Conservation (phyloP, 1,140 invertebrate species). For the Aphaenogaster rudis region DNA sequence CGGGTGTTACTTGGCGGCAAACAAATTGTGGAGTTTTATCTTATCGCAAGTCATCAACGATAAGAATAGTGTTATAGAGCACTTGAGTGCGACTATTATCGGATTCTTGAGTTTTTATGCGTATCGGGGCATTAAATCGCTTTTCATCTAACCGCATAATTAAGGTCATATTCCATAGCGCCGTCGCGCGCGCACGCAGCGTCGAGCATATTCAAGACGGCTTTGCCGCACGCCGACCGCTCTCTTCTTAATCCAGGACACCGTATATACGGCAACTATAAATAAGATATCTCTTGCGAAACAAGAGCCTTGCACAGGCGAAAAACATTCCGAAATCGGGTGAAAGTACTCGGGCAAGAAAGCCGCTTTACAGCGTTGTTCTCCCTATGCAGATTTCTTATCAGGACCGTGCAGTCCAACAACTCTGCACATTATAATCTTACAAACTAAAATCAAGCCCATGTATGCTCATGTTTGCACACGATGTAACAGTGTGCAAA, state of each 20-base stretch:
- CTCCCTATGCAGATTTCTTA: conserved; percentile 36
- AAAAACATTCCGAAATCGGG: conserved; percentile 66
- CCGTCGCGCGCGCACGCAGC: not conserved
- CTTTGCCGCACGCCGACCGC: conserved; percentile 24
- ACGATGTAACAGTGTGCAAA: not conserved
- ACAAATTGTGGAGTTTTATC: not conserved
- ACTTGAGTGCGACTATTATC: conserved; percentile 10
- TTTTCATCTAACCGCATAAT: conserved; percentile 35
- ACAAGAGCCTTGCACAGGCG: conserved; percentile 43
- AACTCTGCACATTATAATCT: not conserved
- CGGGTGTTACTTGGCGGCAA: not conserved
- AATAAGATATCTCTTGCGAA: conserved; percentile 60
- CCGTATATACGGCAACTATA: conserved; percentile 34
- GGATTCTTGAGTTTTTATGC: conserved; percentile 20
- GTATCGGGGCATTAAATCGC: conserved; percentile 28
- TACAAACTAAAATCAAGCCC: not conserved
- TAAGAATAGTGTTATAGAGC: not conserved
- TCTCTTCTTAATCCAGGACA: conserved; percentile 50
- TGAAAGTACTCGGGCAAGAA: conserved; percentile 55
- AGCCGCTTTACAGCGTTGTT: conserved; percentile 2
- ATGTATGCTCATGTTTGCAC: not conserved
- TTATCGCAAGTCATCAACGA: conserved; percentile 7
- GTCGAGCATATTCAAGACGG: not conserved
- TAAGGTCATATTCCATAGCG: not conserved
- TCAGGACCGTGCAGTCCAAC: not conserved